A percentile compares a stretch with the other conserved stretches of the same genome.
These are phyloP conservation scores for Mesocricetus auratus DNA, from an alignment of 2,113 vertebrate genomes.

Conservation along the genomic window DNA sequence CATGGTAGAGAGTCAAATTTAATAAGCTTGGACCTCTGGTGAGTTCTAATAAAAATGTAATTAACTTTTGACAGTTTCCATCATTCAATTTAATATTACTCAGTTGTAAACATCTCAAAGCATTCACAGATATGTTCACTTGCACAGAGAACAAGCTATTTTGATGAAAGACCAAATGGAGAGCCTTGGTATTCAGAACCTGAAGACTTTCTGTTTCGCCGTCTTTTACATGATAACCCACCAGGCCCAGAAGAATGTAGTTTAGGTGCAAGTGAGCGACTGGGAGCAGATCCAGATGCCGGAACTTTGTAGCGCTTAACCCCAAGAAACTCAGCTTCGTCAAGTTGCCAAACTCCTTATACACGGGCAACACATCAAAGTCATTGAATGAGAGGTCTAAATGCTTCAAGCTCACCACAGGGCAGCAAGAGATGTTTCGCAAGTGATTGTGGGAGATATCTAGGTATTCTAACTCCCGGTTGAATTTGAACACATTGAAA, in stretches of 20 bases:
- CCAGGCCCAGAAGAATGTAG: conserved; percentile 86
- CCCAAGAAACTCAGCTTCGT: conserved; percentile 86
- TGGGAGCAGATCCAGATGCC: conserved; percentile 85
- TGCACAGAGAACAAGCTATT: conserved; percentile 77
- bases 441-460: conserved; percentile 93
- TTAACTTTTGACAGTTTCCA: conserved; percentile 64
- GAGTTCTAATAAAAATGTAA: conserved; percentile 65
- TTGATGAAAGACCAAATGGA: conserved; percentile 85
- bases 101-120: conserved; percentile 84
- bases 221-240: conserved; percentile 86
- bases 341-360: conserved; percentile 86
- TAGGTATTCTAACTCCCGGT: conserved; percentile 86
- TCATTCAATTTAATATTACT: conserved; percentile 84
- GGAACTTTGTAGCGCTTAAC: conserved; percentile 86
- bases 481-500: conserved; percentile 86
- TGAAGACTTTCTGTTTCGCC: conserved; percentile 86
- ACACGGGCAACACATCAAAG: conserved; percentile 88
- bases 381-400: conserved; percentile 92
- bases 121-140: conserved; percentile 84
- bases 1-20: conserved; percentile 83
- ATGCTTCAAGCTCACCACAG: conserved; percentile 81
- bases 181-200: conserved; percentile 82
- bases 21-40: conserved; percentile 75
- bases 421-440: conserved; percentile 83
- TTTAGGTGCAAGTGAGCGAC: conserved; percentile 84